Evolutionary conservation across 2,888 invertebrate species (phyloP), one percentile per base, ranked within the genome.

Genomic region (Drosophila recens): DNA sequence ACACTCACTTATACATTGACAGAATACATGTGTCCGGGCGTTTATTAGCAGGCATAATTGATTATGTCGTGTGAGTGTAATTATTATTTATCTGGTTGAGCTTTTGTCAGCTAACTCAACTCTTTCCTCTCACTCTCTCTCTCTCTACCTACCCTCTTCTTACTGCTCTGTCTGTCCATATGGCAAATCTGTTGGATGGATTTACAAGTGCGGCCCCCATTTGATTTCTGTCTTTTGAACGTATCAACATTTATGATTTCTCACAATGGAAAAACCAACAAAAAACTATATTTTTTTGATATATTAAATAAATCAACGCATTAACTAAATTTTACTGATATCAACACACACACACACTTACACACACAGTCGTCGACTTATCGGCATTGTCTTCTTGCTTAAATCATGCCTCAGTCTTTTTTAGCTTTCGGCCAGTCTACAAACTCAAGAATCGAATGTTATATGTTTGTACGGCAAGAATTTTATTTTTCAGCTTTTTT

Each of bases 11-110:
- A 42, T n/a, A 43, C 48, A 62, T 11, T 57, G 53, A 78, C 53
- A 67, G 54, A 42, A 33, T 77, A 80, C 78, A 75, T 75, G 67
- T 82, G 78, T 79, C 75, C 63, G 62, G 53, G 65, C 65, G 57
- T 86, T 85, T 86, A 87, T 81, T 90, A 87, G 82, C 87, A 80
- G 76, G 77, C 80, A 90, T 90, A 90, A 90, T 90, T 90, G 90
- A 90, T 90, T 90, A 87, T 90, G 90, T 90, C 65, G 79, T 82
- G 75, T 80, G 80, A 79, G 82, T 82, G 89, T 90, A 87, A 90
- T 90, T 90, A 89, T 89, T 84, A 85, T 89, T 90, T 90, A 90
- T 90, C 89, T 87, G 66, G 57, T 58, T 53, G 57, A 36, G 53
- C 46, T 54, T 54, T 61, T 67, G 23, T 40, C 36, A 20, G 9